Evolutionary conservation across 2,888 invertebrate species (phyloP).

Genomic region (Drosophila affinis): DNA sequence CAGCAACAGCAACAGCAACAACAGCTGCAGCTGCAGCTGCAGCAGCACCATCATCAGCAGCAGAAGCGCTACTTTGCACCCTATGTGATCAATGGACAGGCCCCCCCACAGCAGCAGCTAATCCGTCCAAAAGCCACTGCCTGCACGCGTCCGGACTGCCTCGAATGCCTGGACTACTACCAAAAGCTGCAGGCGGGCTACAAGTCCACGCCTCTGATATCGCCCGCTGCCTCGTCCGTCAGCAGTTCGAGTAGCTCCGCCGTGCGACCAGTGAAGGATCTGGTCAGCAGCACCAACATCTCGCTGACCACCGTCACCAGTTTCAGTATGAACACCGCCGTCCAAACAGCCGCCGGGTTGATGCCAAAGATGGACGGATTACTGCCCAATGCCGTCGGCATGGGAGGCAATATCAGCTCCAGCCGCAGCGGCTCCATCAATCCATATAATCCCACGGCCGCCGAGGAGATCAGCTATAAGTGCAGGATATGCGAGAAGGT

Average conservation of each 20-base stretch:
- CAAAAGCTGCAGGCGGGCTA: constrained; percentile 60
- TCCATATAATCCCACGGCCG: constrained; percentile 13
- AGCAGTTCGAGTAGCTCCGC: constrained; percentile 69
- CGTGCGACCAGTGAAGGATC: constrained; percentile 43
- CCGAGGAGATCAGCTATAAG: constrained; percentile 82
- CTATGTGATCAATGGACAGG: constrained; percentile 56
- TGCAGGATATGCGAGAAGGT: constrained; percentile 84
- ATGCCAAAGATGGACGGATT: constrained; percentile 16
- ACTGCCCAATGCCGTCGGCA: constrained; percentile 21
- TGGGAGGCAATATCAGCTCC: not conserved
- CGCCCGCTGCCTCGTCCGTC: constrained; percentile 72
- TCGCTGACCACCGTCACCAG: constrained; percentile 75
- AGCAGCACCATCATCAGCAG: constrained; percentile 24
- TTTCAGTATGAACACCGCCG: constrained; percentile 59
- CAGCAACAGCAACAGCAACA: constrained; percentile 60
- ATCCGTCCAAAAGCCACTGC: constrained; percentile 40
- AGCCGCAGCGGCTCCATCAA: constrained; percentile 2
- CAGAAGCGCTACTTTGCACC: constrained; percentile 71
- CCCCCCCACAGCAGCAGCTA: not conserved
- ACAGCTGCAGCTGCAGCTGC: constrained; percentile 45
- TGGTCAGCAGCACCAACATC: constrained; percentile 56
- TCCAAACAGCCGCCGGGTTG: constrained; percentile 20
- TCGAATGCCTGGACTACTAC: constrained; percentile 76
- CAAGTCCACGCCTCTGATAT: constrained; percentile 62
- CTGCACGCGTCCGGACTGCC: constrained; percentile 72